These are phyloP conservation scores for Drosophila grimshawi DNA, from an alignment of 1,140 invertebrate genomes.

Conservation along the genomic window DNA sequence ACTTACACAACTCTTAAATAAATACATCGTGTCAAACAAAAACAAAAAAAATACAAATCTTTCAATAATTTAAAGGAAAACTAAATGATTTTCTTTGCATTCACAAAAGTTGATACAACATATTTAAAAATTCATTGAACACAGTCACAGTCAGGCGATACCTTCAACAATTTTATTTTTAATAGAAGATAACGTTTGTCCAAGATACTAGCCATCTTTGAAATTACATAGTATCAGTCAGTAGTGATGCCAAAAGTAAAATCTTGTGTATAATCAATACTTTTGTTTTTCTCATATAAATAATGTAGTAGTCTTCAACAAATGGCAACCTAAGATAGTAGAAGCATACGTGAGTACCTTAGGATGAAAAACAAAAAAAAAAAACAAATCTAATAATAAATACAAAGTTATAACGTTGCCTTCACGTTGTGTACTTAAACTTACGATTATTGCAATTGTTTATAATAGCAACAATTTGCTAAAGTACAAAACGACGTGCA, in stretches of 20 bases:
- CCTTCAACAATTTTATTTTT: conserved; percentile 11
- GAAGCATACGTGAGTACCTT: conserved; percentile 78
- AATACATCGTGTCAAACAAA: background rate
- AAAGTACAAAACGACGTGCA: conserved; percentile 32
- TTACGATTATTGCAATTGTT: conserved; percentile 20
- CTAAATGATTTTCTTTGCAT: background rate
- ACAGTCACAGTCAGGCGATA: conserved; percentile 38
- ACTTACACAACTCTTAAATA: background rate
- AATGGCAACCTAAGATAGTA: conserved; percentile 44
- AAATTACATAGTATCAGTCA: conserved; percentile 18
- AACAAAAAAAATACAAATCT: conserved; percentile 1
- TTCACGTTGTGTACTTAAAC: conserved; percentile 39
- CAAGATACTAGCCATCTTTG: conserved; percentile 36
- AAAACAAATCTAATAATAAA: conserved; percentile 28
- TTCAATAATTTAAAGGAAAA: background rate
- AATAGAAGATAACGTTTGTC: conserved; percentile 43
- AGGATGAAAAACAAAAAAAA: conserved; percentile 43
- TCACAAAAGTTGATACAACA: conserved; percentile 19
- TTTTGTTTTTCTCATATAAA: conserved; percentile 40
- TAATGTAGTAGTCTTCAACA: conserved; percentile 37
- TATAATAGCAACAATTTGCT: conserved; percentile 17
- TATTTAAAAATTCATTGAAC: conserved; percentile 47
- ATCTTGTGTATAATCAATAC: conserved; percentile 8
- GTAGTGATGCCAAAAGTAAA: conserved; percentile 9
- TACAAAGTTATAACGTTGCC: conserved; percentile 25